phyloP scores from a whole-genome alignment of 2,888 invertebrate species.

The Eupithecia exiguata region DNA sequence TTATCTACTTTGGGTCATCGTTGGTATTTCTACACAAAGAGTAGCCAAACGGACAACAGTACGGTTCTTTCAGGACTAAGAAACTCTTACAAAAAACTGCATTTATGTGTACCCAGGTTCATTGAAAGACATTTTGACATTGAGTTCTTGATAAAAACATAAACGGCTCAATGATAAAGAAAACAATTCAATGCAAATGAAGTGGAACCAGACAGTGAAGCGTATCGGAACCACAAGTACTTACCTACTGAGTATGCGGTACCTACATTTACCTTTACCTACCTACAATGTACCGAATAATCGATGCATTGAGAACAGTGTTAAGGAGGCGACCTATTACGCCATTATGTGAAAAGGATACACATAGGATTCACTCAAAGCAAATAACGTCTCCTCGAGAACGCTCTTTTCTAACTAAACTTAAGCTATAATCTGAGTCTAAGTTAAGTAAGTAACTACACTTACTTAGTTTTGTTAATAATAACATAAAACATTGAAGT shows the following conservation, averaged over 20 bases:
- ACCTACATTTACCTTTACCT: too few relatives aligned
- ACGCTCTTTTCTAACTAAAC: too few relatives aligned
- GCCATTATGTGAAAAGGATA: too few relatives aligned
- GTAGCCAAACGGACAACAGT: not conserved
- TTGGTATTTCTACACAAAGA: not conserved
- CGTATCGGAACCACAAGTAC: not conserved
- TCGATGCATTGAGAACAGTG: too few relatives aligned
- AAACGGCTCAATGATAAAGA: not conserved
- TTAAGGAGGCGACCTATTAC: too few relatives aligned
- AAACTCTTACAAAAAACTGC: not conserved
- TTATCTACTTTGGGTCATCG: not conserved
- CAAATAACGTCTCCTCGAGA: too few relatives aligned
- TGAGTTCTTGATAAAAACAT: conserved; percentile 4
- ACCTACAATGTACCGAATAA: not conserved
- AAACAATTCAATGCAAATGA: not conserved
- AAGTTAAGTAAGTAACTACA: too few relatives aligned
- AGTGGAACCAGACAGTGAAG: not conserved
- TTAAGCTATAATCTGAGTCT: too few relatives aligned
- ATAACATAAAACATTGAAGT: too few relatives aligned
- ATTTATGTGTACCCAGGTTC: not conserved
- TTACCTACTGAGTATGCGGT: not conserved
- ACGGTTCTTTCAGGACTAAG: not conserved
- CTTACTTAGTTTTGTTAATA: too few relatives aligned
- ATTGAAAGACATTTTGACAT: not conserved
- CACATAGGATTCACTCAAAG: too few relatives aligned